These are phyloP conservation scores for Hydractinia echinata DNA, from an alignment of 30 jellyfish, hydroid and myxozoan genomes.

Conservation along the genomic window DNA sequence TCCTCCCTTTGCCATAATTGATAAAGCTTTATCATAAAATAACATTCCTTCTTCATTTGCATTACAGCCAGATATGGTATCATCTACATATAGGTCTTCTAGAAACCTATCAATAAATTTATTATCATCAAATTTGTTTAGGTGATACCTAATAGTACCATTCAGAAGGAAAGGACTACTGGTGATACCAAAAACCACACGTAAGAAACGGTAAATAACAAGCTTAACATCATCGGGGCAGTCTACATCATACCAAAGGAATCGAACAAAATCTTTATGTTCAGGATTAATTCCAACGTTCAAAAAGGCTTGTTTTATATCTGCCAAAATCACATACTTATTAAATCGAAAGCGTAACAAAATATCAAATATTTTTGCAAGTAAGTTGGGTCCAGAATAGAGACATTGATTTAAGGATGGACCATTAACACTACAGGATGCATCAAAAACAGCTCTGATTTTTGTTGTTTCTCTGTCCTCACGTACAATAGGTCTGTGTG, in stretches of 20 bases:
- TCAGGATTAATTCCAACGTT: slow-evolving; percentile 11
- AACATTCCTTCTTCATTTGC: slow-evolving; percentile 15
- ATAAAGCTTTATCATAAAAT: too few relatives aligned
- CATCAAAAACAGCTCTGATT: slow-evolving; percentile 35
- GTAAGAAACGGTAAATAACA: not conserved
- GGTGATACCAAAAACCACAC: not conserved
- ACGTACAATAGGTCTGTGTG: too few relatives aligned
- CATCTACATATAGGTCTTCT: slow-evolving; percentile 7
- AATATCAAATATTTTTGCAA: slow-evolving; percentile 22
- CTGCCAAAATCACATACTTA: not conserved
- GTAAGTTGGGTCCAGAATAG: slow-evolving; percentile 26
- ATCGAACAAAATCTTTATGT: slow-evolving; percentile 13
- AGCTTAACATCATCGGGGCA: not conserved
- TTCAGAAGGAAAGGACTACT: not conserved
- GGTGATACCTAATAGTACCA: not conserved
- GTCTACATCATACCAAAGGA: slow-evolving; percentile 13
- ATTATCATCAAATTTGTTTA: not conserved
- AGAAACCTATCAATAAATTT: not conserved
- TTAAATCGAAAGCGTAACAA: slow-evolving; percentile 15
- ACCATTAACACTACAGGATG: slow-evolving; percentile 13
- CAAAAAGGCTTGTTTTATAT: slow-evolving; percentile 23
- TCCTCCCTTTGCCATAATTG: too few relatives aligned
- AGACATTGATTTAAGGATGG: slow-evolving; percentile 18
- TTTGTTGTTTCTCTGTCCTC: too few relatives aligned
- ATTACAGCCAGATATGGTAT: slow-evolving; percentile 10